phyloP scores from a whole-genome alignment of 2,797 vertebrate genomes.

The Syngnathus rostellatus region DNA sequence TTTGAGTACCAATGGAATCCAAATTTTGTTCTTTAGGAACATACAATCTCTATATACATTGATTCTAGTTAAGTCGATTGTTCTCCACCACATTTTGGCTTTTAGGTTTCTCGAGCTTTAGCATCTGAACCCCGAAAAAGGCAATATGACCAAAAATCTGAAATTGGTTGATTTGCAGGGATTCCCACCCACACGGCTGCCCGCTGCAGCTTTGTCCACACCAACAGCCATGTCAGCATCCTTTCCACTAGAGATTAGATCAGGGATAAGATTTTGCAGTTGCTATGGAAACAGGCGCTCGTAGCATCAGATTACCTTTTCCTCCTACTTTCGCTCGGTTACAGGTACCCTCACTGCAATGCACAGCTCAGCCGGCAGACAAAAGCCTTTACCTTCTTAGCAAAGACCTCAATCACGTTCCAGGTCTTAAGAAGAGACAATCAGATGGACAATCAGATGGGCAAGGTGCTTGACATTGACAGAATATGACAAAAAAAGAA shows the following conservation, averaged over 20 bases:
- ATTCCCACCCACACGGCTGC: constrained; percentile 17
- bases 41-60: background rate
- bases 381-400: background rate
- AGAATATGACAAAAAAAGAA: background rate
- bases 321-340: constrained; percentile 24
- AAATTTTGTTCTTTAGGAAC: background rate
- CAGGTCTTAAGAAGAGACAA: background rate
- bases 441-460: background rate
- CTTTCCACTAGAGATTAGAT: constrained; percentile 13
- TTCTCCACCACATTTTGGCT: background rate
- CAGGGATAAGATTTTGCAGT: constrained; percentile 53
- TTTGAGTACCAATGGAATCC: background rate
- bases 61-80: background rate
- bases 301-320: constrained; percentile 43
- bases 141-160: constrained; percentile 2
- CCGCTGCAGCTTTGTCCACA: constrained; percentile 17
- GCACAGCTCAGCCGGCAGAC: background rate
- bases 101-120: background rate
- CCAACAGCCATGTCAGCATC: constrained; percentile 30
- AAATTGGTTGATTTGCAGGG: constrained; percentile 18
- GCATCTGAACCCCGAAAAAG: background rate
- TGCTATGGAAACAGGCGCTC: constrained; percentile 66
- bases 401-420: background rate
- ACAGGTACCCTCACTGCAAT: constrained; percentile 19
- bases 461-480: background rate